phyloP scores from a whole-genome alignment of 1,140 invertebrate species.

The Eumaeus atala region DNA sequence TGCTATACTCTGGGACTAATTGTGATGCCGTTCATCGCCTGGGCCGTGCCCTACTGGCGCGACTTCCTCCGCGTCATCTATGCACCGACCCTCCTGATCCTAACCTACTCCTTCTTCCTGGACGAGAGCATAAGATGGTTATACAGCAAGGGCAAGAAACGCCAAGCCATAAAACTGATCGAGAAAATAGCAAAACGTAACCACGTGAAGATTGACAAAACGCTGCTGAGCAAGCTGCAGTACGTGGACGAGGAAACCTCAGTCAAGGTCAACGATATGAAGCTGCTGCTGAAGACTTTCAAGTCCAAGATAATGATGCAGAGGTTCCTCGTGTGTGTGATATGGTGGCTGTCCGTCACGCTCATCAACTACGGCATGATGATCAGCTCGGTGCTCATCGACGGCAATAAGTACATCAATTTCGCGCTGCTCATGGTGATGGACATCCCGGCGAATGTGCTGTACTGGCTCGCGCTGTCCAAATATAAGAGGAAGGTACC shows the following conservation, averaged over 20 bases:
- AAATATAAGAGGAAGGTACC: slow-evolving; percentile 52
- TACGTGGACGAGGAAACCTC: slow-evolving; percentile 39
- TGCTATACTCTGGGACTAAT: slow-evolving; percentile 55
- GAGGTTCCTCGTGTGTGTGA: slow-evolving; percentile 76
- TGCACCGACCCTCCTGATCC: slow-evolving; percentile 52
- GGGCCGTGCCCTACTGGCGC: slow-evolving; percentile 58
- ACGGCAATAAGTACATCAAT: slow-evolving; percentile 81
- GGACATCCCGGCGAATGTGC: slow-evolving; percentile 82
- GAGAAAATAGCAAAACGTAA: slow-evolving; percentile 54
- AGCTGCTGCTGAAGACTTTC: slow-evolving; percentile 51
- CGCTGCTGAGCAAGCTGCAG: slow-evolving; percentile 40
- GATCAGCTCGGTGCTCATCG: slow-evolving; percentile 84
- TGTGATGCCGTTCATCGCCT: slow-evolving; percentile 55
- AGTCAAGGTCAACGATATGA: slow-evolving; percentile 32
- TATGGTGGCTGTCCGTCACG: slow-evolving; percentile 84
- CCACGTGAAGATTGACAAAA: slow-evolving; percentile 39
- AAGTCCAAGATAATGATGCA: slow-evolving; percentile 55
- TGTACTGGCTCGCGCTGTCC: slow-evolving; percentile 67
- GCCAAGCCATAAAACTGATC: slow-evolving; percentile 44
- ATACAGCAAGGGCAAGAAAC: slow-evolving; percentile 75
- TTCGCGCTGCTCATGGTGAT: slow-evolving; percentile 80
- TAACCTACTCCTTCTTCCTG: slow-evolving; percentile 53
- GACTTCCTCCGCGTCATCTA: slow-evolving; percentile 57
- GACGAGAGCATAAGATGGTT: slow-evolving; percentile 78
- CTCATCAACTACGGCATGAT: slow-evolving; percentile 90